Percentiles rank a stretch among this genome's conserved stretches.
These are phyloP conservation scores for Heteronetta atricapilla DNA, from an alignment of 2,113 vertebrate genomes.

Conservation along the genomic window DNA sequence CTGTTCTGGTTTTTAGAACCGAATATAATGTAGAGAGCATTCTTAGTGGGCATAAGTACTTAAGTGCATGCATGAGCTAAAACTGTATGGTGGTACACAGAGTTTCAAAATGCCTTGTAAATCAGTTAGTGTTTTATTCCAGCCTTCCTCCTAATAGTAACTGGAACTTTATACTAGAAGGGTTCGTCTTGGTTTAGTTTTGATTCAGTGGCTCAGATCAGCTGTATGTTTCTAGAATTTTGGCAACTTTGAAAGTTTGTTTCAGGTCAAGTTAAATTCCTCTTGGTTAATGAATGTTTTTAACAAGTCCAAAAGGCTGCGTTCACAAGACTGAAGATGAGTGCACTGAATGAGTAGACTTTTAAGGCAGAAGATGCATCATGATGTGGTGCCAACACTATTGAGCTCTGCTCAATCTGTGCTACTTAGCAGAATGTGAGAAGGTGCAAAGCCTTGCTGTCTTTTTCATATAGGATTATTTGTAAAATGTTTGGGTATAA, in stretches of 20 bases:
- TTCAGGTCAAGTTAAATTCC: neutral
- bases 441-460: neutral
- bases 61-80: neutral
- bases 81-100: neutral
- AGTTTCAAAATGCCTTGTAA: neutral
- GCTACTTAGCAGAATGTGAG: accelerated
- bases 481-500: neutral
- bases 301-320: neutral
- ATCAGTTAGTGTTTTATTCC: neutral
- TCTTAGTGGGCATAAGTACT: neutral
- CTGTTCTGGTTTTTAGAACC: neutral
- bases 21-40: neutral
- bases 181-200: neutral
- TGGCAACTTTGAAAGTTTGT: neutral
- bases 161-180: neutral
- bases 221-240: neutral
- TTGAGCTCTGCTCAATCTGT: neutral
- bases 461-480: neutral
- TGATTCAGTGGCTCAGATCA: neutral
- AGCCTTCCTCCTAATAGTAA: neutral
- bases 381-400: neutral
- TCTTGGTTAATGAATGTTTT: neutral
- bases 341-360: neutral
- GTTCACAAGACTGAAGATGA: neutral
- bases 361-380: neutral